Evolutionary conservation across 2,888 invertebrate species (phyloP).

Genomic region (Chymomyza caudatula): DNA sequence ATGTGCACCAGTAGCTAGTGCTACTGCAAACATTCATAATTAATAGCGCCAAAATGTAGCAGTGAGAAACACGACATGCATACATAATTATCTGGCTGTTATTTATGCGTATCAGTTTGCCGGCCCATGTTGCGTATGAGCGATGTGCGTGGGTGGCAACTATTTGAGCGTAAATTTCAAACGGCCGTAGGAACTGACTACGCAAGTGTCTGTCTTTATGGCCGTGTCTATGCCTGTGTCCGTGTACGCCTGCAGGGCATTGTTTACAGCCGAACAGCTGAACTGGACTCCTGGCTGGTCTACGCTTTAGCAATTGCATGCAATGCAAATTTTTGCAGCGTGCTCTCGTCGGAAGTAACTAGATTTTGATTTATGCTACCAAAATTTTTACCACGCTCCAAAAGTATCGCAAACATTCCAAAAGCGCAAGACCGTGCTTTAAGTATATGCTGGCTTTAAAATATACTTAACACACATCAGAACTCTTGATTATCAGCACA

Average conservation of each 20-base stretch:
- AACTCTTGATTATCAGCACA: slow-evolving; percentile 36
- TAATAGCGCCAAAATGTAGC: slow-evolving; percentile 34
- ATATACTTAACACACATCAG: not conserved
- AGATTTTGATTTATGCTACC: slow-evolving; percentile 78
- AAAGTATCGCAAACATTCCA: not conserved
- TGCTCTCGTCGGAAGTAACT: slow-evolving; percentile 76
- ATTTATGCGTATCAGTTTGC: slow-evolving; percentile 42
- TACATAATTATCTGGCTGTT: slow-evolving; percentile 65
- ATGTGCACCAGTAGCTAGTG: not conserved
- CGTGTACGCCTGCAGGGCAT: slow-evolving; percentile 8
- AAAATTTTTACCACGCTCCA: slow-evolving; percentile 70
- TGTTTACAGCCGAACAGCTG: slow-evolving; percentile 22
- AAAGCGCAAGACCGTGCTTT: not conserved
- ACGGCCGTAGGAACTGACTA: slow-evolving; percentile 27
- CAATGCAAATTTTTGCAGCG: slow-evolving; percentile 69
- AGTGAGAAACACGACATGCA: slow-evolving; percentile 22
- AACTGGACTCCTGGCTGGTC: not conserved
- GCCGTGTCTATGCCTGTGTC: not conserved
- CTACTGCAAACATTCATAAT: slow-evolving; percentile 41
- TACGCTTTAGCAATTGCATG: slow-evolving; percentile 27
- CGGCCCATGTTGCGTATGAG: slow-evolving; percentile 60
- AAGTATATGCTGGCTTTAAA: not conserved
- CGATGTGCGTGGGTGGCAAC: slow-evolving; percentile 62
- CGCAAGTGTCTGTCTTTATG: slow-evolving; percentile 24
- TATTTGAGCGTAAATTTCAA: slow-evolving; percentile 67